Conservation (phyloP, 1,140 invertebrate genomes). For the Bombus cullumanus region DNA sequence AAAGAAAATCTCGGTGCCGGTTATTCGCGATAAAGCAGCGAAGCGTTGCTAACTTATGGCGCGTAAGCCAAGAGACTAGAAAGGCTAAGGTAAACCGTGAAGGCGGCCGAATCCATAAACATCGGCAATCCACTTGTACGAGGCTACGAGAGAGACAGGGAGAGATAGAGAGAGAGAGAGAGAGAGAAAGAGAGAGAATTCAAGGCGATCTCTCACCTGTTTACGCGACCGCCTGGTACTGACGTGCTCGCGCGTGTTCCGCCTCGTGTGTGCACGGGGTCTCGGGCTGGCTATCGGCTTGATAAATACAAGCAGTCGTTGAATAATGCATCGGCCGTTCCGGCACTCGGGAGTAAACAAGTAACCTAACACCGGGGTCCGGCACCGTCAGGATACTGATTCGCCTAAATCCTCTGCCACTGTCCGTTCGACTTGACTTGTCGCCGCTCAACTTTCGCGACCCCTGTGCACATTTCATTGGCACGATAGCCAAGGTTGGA, state of each 20-base stretch:
- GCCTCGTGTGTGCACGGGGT: constrained; percentile 44
- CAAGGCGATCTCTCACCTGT: constrained; percentile 53
- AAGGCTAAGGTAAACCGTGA: neutral
- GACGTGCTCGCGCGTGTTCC: constrained; percentile 39
- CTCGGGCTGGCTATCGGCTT: constrained; percentile 73
- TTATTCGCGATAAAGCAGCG: constrained; percentile 40
- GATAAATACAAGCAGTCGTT: constrained; percentile 79
- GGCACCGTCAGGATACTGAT: constrained; percentile 66
- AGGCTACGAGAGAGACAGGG: neutral
- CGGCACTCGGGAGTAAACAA: constrained; percentile 70
- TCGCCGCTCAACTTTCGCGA: constrained; percentile 7
- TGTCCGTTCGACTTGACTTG: constrained; percentile 18
- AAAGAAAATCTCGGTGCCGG: constrained; percentile 2
- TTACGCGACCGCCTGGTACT: constrained; percentile 17
- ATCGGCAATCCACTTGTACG: constrained; percentile 50
- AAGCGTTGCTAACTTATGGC: constrained; percentile 41
- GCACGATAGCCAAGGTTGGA: neutral
- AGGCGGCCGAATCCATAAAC: constrained; percentile 37
- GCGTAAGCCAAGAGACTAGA: neutral
- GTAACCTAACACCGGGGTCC: constrained; percentile 69
- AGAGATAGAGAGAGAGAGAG: neutral
- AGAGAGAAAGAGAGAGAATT: neutral
- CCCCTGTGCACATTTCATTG: neutral
- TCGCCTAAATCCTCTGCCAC: constrained; percentile 65
- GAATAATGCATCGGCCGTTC: constrained; percentile 77